A percentile compares a stretch with the other conserved stretches of the same genome.
phyloP scores from a whole-genome alignment of 2,113 vertebrate genomes.

The Egretta garzetta region DNA sequence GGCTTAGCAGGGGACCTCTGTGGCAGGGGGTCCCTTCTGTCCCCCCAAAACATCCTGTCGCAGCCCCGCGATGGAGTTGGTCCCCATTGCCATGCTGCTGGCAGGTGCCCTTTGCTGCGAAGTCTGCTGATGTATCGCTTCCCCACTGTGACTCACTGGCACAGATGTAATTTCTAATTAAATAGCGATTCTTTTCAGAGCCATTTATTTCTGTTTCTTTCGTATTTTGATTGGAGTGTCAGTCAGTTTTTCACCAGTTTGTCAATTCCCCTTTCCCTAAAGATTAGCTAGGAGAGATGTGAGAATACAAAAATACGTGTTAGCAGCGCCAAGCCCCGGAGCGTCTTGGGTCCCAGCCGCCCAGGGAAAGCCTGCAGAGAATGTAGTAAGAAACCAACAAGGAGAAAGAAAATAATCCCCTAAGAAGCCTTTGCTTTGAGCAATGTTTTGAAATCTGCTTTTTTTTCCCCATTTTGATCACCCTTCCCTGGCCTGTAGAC shows the following conservation, averaged over 20 bases:
- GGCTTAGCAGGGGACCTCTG: neutral
- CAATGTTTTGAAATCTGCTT: neutral
- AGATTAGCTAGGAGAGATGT: neutral
- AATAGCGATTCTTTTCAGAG: slow-evolving; percentile 19
- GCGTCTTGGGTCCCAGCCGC: neutral
- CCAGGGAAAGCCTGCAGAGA: neutral
- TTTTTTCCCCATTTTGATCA: neutral
- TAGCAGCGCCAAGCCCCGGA: fast-evolving
- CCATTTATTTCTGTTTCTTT: slow-evolving; percentile 25
- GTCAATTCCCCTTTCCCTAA: neutral
- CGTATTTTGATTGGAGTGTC: slow-evolving; percentile 20
- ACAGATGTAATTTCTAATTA: slow-evolving; percentile 35
- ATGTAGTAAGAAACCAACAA: neutral
- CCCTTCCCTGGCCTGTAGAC: neutral
- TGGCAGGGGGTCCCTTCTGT: neutral
- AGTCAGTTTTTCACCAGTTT: neutral
- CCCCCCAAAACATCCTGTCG: fast-evolving
- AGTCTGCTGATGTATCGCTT: neutral
- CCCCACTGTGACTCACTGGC: slow-evolving; percentile 8
- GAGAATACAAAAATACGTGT: neutral
- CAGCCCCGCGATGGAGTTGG: neutral
- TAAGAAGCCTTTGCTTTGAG: neutral
- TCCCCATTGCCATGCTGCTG: neutral
- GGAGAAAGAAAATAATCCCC: neutral
- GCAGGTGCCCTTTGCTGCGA: neutral